These are phyloP conservation scores for Leucoma salicis DNA, from an alignment of 2,888 invertebrate species.

Conservation along the genomic window DNA sequence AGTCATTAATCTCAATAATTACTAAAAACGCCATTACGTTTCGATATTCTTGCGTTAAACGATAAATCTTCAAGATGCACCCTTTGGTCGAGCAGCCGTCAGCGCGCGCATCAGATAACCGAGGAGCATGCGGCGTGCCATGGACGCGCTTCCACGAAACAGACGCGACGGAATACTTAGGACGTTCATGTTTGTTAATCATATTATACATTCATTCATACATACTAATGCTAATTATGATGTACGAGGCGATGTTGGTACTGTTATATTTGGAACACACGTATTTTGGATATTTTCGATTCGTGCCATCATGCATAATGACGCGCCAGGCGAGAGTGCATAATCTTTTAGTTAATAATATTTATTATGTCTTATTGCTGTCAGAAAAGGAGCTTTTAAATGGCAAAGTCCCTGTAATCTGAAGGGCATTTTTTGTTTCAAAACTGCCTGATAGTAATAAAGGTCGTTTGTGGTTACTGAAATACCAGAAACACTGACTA, in stretches of 20 bases:
- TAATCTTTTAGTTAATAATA: background rate
- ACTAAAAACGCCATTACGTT: constrained; percentile 6
- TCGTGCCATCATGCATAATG: background rate
- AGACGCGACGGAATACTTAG: constrained; percentile 40
- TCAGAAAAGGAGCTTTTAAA: too few relatives aligned
- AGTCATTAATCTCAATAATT: background rate
- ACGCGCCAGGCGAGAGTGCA: background rate
- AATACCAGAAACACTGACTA: too few relatives aligned
- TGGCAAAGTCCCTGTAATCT: too few relatives aligned
- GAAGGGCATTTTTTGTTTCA: too few relatives aligned
- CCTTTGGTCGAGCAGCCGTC: constrained; percentile 50
- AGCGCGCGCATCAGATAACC: constrained; percentile 58
- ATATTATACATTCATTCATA: constrained; percentile 32
- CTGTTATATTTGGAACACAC: constrained; percentile 26
- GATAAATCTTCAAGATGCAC: constrained; percentile 39
- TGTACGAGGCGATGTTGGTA: constrained; percentile 19
- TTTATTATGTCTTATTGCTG: background rate
- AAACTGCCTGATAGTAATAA: too few relatives aligned
- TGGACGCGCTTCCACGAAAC: constrained; percentile 39
- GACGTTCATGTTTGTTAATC: constrained; percentile 28
- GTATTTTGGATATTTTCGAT: constrained; percentile 17
- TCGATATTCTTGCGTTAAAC: constrained; percentile 20
- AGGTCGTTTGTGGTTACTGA: too few relatives aligned
- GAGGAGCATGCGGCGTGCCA: constrained; percentile 36
- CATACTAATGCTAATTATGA: constrained; percentile 28